Percentiles rank a stretch among this genome's conserved stretches.
Evolutionary conservation across 2,888 invertebrate species (phyloP).

Genomic region (Drosophila bunnanda): DNA sequence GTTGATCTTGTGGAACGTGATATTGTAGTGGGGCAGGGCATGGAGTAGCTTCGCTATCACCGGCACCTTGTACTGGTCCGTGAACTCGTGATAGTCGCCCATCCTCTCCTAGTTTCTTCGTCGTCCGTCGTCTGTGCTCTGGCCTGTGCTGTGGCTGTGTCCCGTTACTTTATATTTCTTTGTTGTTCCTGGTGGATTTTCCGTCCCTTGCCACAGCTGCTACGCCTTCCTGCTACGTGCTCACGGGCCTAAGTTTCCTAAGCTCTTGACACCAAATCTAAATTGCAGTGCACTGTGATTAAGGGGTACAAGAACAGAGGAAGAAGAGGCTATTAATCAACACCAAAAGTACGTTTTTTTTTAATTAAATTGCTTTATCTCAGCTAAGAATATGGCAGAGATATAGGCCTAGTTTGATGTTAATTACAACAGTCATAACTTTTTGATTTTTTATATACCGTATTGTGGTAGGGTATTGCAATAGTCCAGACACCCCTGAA

Average conservation of each 20-base stretch:
- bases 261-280: conserved; percentile 76
- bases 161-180: conserved; percentile 21
- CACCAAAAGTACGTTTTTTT: not conserved
- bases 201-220: conserved; percentile 16
- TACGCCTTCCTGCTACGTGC: conserved; percentile 54
- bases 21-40: conserved; percentile 95
- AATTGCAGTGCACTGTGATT: conserved; percentile 65
- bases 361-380: conserved; percentile 9
- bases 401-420: not conserved
- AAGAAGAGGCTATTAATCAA: conserved; percentile 1
- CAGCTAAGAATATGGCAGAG: not conserved
- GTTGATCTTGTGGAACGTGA: conserved; percentile 95
- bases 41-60: conserved; percentile 94
- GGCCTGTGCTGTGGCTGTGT: conserved; percentile 1
- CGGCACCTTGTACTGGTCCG: conserved; percentile 93
- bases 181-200: conserved; percentile 19
- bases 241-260: conserved; percentile 67
- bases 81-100: conserved; percentile 85
- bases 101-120: conserved; percentile 54
- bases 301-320: not conserved
- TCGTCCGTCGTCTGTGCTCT: conserved; percentile 38
- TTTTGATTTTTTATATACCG: not conserved
- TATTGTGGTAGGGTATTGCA: conserved; percentile 2
- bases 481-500: not conserved
- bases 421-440: too few species aligned